These are phyloP conservation scores for Aplysia californica DNA, from an alignment of 1,140 invertebrate genomes.

Conservation along the genomic window DNA sequence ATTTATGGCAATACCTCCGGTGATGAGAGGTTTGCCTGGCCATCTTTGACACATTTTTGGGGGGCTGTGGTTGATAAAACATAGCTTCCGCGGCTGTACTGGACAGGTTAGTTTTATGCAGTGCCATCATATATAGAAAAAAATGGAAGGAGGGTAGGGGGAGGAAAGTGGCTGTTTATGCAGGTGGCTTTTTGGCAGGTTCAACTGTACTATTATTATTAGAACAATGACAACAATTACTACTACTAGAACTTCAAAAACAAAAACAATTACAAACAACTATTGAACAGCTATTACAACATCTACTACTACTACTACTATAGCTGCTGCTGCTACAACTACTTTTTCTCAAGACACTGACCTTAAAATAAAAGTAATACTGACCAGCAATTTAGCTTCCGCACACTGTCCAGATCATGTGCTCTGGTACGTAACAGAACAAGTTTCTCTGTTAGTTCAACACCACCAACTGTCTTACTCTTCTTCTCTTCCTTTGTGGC, in stretches of 20 bases:
- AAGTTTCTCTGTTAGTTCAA: conserved; percentile 42
- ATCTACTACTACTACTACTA: background rate
- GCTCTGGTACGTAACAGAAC: conserved; percentile 48
- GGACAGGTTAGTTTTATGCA: too few relatives aligned
- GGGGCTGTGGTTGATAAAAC: too few relatives aligned
- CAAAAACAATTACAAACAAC: background rate
- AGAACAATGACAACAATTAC: background rate
- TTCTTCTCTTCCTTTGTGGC: background rate
- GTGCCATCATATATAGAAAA: too few relatives aligned
- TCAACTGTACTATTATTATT: background rate
- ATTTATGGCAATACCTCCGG: too few relatives aligned
- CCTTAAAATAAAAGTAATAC: background rate
- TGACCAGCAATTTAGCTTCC: conserved; percentile 54
- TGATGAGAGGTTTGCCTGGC: too few relatives aligned
- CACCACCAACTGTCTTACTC: background rate
- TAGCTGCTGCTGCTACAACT: background rate
- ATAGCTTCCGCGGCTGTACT: too few relatives aligned
- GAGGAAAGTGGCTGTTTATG: too few relatives aligned
- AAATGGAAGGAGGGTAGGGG: too few relatives aligned
- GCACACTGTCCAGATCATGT: conserved; percentile 47
- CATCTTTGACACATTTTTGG: too few relatives aligned
- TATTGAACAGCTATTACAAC: background rate
- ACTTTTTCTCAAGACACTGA: background rate
- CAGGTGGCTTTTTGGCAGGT: too few relatives aligned
- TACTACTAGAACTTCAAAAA: background rate